These are phyloP conservation scores for Scomber japonicus DNA, from an alignment of 2,113 vertebrate genomes.

Conservation along the genomic window DNA sequence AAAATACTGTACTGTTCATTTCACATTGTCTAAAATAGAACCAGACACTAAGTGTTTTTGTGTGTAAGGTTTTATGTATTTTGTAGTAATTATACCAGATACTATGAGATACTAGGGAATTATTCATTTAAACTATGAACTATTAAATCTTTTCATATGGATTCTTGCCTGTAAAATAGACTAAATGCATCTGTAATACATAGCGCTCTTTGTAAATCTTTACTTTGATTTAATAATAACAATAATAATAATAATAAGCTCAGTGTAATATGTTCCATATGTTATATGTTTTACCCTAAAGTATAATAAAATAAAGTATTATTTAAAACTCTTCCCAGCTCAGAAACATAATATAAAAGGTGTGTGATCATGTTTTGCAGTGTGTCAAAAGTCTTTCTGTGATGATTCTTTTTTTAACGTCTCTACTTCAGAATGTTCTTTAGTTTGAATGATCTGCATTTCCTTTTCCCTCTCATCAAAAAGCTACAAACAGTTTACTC, in stretches of 20 bases:
- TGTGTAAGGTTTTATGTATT: not conserved
- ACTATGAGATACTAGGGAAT: not conserved
- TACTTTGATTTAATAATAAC: not conserved
- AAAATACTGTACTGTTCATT: not conserved
- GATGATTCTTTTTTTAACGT: not conserved
- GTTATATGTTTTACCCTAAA: not conserved
- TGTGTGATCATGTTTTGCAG: not conserved
- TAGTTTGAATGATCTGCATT: not conserved
- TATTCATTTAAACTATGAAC: not conserved
- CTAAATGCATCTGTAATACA: not conserved
- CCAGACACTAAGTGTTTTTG: not conserved
- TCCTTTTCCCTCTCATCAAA: too few relatives aligned
- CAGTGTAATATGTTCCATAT: not conserved
- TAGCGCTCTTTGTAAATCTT: not conserved
- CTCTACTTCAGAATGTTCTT: not conserved
- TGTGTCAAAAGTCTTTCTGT: not conserved
- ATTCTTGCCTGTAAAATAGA: not conserved
- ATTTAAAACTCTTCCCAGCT: not conserved
- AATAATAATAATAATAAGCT: not conserved
- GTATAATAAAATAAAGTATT: not conserved
- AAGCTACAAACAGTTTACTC: not conserved
- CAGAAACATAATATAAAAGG: not conserved
- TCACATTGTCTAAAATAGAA: not conserved
- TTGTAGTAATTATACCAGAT: not conserved
- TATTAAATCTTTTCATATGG: not conserved